Evolutionary conservation across 1,140 invertebrate species (phyloP).

Genomic region (Camponotus floridanus): DNA sequence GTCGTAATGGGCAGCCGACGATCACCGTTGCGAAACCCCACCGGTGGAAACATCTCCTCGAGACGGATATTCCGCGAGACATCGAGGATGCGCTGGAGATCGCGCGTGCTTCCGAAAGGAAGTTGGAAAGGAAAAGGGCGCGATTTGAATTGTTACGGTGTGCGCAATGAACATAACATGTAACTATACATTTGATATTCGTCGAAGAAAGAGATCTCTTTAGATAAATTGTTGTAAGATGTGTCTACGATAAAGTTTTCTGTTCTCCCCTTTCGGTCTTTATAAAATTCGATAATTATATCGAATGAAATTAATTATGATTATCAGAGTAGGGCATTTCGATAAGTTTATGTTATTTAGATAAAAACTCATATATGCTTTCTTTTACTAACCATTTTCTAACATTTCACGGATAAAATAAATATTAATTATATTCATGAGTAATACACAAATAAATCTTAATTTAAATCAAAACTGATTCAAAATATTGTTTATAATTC

Average conservation of each 20-base stretch:
- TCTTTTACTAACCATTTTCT: not conserved
- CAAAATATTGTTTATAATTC: no score
- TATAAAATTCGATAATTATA: no score
- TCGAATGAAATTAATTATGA: no score
- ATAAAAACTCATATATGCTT: not conserved
- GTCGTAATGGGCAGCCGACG: constrained; percentile 75
- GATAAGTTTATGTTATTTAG: no score
- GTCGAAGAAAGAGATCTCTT: not conserved
- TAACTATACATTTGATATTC: not conserved
- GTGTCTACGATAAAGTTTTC: no score
- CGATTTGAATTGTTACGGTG: not conserved
- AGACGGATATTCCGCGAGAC: constrained; percentile 43
- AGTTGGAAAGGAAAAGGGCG: constrained; percentile 20
- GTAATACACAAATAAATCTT: no score
- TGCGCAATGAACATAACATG: constrained; percentile 9
- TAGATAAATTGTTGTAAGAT: no score
- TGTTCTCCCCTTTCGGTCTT: no score
- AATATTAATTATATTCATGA: no score
- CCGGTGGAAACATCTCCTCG: constrained; percentile 37
- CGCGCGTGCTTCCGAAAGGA: constrained; percentile 52
- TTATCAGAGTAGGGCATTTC: no score
- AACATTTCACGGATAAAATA: not conserved
- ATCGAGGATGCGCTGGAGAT: constrained; percentile 32
- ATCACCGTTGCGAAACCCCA: constrained; percentile 68
- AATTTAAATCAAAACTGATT: no score